Evolutionary conservation across 2,888 invertebrate genomes (phyloP), one percentile per base, ranked within the genome.

Genomic region (Hypsopygia costalis): DNA sequence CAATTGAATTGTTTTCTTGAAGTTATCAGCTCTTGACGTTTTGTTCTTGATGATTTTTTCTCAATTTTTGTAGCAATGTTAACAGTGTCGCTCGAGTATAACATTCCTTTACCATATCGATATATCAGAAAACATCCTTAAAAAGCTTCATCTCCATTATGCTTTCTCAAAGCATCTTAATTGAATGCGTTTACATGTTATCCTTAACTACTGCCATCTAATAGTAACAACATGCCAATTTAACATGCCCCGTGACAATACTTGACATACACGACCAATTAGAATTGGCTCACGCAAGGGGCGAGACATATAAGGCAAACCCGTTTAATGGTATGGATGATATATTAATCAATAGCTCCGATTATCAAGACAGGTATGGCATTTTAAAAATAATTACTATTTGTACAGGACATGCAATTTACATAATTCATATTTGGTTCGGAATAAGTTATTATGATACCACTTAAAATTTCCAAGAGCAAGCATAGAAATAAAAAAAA

Each of bases 201-300:
- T 16, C 16, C 16, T 16, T 16, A 16, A 16, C 16, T 16, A 4
- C 16, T 16, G 16, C 4, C 16, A 16, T 16, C 7, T 5, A 25
- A 25, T 25, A 25, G 25, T 25, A 25, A 5, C 16, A 16, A 2
- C 3, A 16, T 16, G 16, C 2, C 16, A 16, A 16, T 16, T 16
- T 16, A 7, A 25, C 25, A 25, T 3, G 25, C 25, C 1, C 16
- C 22, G 31, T 2, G n/a, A 25, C 25, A 25, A 7, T 25, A 25
- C 6, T 25, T 6, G 6, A 25, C 25, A 25, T 25, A 25, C 25
- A 25, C n/a, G 25, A 25, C 4, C n/a, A 28, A 28, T 28, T 36
- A 16, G 33, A 36, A 36, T 36, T 41, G 16, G 25, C 25, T 5
- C n/a, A 25, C 25, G n/a, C n/a, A 25, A 12, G 36, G 29, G 16